These are phyloP conservation scores for Amiota minor DNA, from an alignment of 2,888 invertebrate species.

Conservation along the genomic window DNA sequence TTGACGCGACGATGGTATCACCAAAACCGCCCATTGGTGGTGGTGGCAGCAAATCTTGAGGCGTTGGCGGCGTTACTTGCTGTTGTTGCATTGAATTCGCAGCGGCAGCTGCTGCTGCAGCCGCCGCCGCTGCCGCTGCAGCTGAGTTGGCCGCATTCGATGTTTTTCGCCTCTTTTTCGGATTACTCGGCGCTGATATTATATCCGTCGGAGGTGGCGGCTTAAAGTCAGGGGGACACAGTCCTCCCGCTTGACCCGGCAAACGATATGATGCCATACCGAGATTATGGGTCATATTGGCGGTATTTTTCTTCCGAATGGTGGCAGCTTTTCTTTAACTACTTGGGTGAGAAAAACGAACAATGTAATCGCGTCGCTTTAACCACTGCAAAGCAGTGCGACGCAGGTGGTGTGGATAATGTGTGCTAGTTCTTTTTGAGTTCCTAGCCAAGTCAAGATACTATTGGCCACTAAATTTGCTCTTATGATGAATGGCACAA, in stretches of 20 bases:
- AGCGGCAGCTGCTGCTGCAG: constrained; percentile 71
- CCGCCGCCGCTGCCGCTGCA: constrained; percentile 74
- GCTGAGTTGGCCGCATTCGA: constrained; percentile 78
- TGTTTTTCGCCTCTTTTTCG: constrained; percentile 90
- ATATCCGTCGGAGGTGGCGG: constrained; percentile 80
- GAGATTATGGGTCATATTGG: constrained; percentile 85
- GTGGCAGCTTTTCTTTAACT: constrained; percentile 69
- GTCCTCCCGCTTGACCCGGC: constrained; percentile 78
- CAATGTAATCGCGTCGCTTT: constrained; percentile 58
- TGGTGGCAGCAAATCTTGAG: constrained; percentile 84
- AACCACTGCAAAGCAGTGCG: constrained; percentile 49
- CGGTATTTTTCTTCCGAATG: constrained; percentile 72
- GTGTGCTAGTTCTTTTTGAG: too few species aligned
- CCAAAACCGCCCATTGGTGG: constrained; percentile 91
- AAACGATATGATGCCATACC: constrained; percentile 87
- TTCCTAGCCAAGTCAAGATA: background rate
- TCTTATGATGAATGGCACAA: constrained; percentile 16
- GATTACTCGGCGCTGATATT: constrained; percentile 85
- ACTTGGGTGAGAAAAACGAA: constrained; percentile 49
- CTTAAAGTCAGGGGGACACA: constrained; percentile 83
- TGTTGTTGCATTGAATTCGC: constrained; percentile 78
- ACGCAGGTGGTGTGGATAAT: constrained; percentile 46
- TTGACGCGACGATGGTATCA: constrained; percentile 94
- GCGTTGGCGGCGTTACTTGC: constrained; percentile 81
- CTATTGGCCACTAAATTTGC: constrained; percentile 2